Conservation (phyloP, 2,888 invertebrate species). For the Microctonus aethiopoides region DNA sequence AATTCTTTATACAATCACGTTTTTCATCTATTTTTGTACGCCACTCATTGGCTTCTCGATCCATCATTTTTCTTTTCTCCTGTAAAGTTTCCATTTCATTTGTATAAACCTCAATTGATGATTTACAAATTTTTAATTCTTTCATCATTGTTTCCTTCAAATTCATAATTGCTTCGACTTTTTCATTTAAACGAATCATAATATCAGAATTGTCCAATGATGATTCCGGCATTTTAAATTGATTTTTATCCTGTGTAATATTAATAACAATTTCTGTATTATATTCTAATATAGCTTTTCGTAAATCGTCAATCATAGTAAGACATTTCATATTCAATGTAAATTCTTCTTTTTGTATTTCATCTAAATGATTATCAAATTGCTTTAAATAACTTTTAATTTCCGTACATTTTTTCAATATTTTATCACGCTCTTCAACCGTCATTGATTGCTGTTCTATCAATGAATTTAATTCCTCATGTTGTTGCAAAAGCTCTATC, state of each 20-base stretch:
- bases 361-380: constrained; percentile 53
- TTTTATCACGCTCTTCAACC: constrained; percentile 49
- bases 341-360: constrained; percentile 58
- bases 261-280: constrained; percentile 55
- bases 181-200: neutral
- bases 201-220: constrained; percentile 40
- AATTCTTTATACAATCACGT: constrained; percentile 44
- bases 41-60: constrained; percentile 41
- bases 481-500: constrained; percentile 35
- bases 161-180: constrained; percentile 29
- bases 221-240: constrained; percentile 55
- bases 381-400: constrained; percentile 50
- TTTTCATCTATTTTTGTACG: constrained; percentile 45
- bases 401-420: constrained; percentile 50
- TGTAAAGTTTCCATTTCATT: constrained; percentile 45
- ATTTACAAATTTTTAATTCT: constrained; percentile 31
- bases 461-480: constrained; percentile 44
- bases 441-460: constrained; percentile 57
- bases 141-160: constrained; percentile 43
- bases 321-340: too few species aligned
- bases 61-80: constrained; percentile 41
- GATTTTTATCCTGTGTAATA: constrained; percentile 46
- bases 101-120: constrained; percentile 31
- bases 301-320: constrained; percentile 51
- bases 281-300: constrained; percentile 53